These are phyloP conservation scores for Eulithis prunata DNA, from an alignment of 2,888 invertebrate genomes.

Conservation along the genomic window DNA sequence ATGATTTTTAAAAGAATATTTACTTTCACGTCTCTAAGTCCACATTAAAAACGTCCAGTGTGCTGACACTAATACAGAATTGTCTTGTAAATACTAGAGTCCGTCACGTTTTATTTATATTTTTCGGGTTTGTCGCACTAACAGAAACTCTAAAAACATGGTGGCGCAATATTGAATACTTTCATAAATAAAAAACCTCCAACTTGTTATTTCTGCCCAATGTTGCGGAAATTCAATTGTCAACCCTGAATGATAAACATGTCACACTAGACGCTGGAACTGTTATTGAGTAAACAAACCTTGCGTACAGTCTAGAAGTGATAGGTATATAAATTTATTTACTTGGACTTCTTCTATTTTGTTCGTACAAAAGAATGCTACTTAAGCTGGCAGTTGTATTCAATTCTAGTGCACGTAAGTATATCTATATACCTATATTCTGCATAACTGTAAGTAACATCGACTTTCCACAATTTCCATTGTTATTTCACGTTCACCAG, in stretches of 20 bases:
- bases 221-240: conserved; percentile 28
- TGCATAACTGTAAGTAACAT: not conserved
- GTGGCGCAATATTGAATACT: not conserved
- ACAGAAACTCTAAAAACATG: not conserved
- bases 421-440: too few relatives aligned
- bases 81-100: not conserved
- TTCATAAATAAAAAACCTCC: conserved; percentile 9
- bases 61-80: too few relatives aligned
- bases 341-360: too few relatives aligned
- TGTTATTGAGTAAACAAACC: too few relatives aligned
- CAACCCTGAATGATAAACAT: conserved; percentile 32
- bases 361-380: too few relatives aligned
- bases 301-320: too few relatives aligned
- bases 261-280: conserved; percentile 22
- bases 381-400: too few relatives aligned
- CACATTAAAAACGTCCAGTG: too few relatives aligned
- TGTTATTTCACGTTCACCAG: not conserved
- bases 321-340: too few relatives aligned
- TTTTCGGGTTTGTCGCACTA: not conserved
- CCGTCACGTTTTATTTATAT: not conserved
- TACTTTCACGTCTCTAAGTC: too few relatives aligned
- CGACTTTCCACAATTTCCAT: not conserved
- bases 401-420: too few relatives aligned
- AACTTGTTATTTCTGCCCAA: conserved; percentile 30
- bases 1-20: too few relatives aligned